phyloP scores from a whole-genome alignment of 2,797 vertebrate genomes.

The Trachops cirrhosus region DNA sequence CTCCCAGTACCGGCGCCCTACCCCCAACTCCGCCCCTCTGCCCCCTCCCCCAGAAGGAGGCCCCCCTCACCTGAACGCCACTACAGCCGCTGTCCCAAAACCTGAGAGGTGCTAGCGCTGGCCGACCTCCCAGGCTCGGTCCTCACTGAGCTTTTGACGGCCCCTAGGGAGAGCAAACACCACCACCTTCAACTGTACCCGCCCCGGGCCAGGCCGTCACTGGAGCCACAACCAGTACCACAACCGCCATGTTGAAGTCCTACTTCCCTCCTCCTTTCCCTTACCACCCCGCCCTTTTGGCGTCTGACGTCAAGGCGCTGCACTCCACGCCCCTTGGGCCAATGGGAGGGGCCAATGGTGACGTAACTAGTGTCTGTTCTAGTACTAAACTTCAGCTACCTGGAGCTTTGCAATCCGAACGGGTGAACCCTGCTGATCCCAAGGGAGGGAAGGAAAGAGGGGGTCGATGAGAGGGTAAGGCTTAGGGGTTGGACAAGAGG shows the following conservation, averaged over 20 bases:
- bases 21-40: slow-evolving; percentile 64
- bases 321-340: slow-evolving; percentile 39
- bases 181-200: slow-evolving; percentile 62
- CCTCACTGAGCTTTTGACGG: slow-evolving; percentile 16
- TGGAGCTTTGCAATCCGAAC: background rate
- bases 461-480: background rate
- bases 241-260: slow-evolving; percentile 71
- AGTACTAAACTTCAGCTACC: background rate
- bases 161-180: slow-evolving; percentile 59
- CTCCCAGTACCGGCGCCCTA: background rate
- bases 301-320: slow-evolving; percentile 64
- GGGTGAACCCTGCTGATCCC: background rate
- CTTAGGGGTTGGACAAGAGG: background rate
- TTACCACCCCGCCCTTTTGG: slow-evolving; percentile 8
- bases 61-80: slow-evolving; percentile 67
- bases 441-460: background rate
- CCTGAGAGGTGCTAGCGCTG: slow-evolving; percentile 50
- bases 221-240: slow-evolving; percentile 19
- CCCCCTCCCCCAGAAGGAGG: slow-evolving; percentile 1
- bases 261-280: slow-evolving; percentile 68
- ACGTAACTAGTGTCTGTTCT: background rate
- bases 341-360: slow-evolving; percentile 58
- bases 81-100: slow-evolving; percentile 8
- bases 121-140: slow-evolving; percentile 41
- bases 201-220: slow-evolving; percentile 57